Evolutionary conservation across 30 jellyfish, hydroid and myxozoan species (phyloP).

Genomic region (Hydra vulgaris): DNA sequence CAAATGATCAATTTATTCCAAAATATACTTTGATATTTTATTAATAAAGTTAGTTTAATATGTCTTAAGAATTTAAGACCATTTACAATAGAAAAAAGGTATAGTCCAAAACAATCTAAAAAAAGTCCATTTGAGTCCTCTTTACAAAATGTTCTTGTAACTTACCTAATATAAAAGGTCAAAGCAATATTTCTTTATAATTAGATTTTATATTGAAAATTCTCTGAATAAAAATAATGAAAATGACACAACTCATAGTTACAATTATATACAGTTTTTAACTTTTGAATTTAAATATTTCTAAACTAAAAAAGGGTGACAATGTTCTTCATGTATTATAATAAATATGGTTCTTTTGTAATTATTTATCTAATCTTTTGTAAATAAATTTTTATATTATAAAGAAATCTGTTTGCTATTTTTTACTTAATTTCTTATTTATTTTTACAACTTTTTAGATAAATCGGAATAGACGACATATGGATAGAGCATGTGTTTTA

Average conservation of each 20-base stretch:
- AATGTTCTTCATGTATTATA: no score
- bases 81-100: background rate
- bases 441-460: slow-evolving; percentile 4
- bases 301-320: background rate
- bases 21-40: no score
- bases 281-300: background rate
- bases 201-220: background rate
- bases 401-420: no score
- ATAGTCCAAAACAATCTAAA: background rate
- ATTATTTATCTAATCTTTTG: no score
- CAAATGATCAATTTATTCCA: background rate
- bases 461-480: slow-evolving; percentile 77
- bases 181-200: background rate
- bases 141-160: background rate
- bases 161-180: background rate
- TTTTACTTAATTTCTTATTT: background rate
- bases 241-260: background rate
- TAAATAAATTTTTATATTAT: no score
- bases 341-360: no score
- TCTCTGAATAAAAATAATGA: background rate
- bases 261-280: background rate
- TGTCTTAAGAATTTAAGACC: background rate
- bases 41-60: background rate
- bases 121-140: background rate
- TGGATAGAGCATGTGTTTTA: slow-evolving; percentile 93